Base-by-base conservation (phyloP, 2,888 invertebrate genomes). In the Tethea ocularis region DNA sequence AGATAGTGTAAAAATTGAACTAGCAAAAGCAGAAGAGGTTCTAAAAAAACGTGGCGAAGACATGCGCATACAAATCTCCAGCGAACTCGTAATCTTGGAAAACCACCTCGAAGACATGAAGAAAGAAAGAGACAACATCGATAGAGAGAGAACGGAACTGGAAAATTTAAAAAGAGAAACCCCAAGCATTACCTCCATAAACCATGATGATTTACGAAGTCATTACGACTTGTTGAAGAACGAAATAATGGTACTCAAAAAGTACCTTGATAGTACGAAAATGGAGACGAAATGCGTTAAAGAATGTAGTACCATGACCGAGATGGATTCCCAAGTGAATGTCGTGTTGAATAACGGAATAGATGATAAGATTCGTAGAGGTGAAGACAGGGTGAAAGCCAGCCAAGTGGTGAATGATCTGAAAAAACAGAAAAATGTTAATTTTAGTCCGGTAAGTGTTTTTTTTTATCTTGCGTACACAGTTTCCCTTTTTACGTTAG, bases 361-460 rank as follows among this genome's bases (percentile, higher is more conserved):
- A 41, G 75, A 66, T 0, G 59, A 61, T 4, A 78, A 66, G 5
- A 68, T 60, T 41, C 55, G 17, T 15, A 73, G 69, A 2, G 71
- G 38, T 15, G 80, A 81, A 6, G 83, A 75, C 2, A 66, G 62
- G 17, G 71, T 66, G n/a, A 69, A 80, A 5, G 77, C 79, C 20
- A 80, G 77, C 52, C 83, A 86, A 52, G 66, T 92, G 1, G 72
- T 91, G 7, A 92, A 92, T 59, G 86, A 92, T 78, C 79, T 92
- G 62, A 91, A 86, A 68, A 91, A 88, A 67, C 78, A 62, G 69
- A 89, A 91, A 64, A 92, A 89, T 74, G 86, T 91, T 23, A 92
- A 92, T 68, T 88, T 88, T 64, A 72, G 69, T 70, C 80, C 82
- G 81, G 92, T 91, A 61, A 59, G 77, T 72, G 8, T 52, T 20